Evolutionary conservation across 2,888 invertebrate genomes (phyloP).

Genomic region (Folsomia manolachei): DNA sequence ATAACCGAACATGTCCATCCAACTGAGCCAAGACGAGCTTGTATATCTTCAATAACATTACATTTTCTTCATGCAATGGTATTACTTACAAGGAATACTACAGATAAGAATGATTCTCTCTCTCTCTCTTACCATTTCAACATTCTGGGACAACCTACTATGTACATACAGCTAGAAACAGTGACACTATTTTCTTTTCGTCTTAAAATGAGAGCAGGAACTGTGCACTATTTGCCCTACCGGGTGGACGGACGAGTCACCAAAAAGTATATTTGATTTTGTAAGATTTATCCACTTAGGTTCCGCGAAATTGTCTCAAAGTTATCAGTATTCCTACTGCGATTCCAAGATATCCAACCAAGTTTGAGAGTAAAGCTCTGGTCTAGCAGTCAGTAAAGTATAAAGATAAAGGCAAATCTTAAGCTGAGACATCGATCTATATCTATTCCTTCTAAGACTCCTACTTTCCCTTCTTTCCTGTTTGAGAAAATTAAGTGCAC

Average conservation of each 20-base stretch:
- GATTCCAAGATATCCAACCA: neutral
- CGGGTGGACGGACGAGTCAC: no score
- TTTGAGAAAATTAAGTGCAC: conserved; percentile 21
- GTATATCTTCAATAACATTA: no score
- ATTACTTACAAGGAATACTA: no score
- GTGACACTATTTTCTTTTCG: no score
- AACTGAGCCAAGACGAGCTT: neutral
- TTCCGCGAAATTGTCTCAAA: neutral
- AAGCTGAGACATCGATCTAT: neutral
- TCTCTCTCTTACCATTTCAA: no score
- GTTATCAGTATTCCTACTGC: neutral
- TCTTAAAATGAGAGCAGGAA: neutral
- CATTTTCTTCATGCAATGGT: no score
- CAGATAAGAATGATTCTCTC: no score
- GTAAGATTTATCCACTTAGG: neutral
- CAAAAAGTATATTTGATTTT: neutral
- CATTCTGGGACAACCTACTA: no score
- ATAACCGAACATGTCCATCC: neutral
- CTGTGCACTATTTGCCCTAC: neutral
- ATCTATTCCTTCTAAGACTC: neutral
- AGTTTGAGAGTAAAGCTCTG: neutral
- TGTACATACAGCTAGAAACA: no score
- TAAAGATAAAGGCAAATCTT: neutral
- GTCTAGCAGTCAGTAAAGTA: no score
- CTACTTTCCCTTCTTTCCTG: no score